These are phyloP conservation scores for Enteromius thamalakanensis DNA, from an alignment of 2,797 vertebrate genomes.

Conservation along the genomic window DNA sequence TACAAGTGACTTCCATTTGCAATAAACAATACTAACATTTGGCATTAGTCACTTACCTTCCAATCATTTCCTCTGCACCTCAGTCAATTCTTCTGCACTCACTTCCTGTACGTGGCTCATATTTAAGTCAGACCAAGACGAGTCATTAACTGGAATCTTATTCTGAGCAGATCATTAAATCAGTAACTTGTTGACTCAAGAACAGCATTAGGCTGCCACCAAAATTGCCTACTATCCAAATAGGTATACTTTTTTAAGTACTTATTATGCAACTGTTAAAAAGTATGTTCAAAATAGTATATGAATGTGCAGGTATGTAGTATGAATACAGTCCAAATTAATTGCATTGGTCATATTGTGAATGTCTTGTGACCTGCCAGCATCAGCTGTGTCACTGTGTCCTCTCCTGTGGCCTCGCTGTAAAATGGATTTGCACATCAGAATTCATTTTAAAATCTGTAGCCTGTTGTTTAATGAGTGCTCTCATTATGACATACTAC, in stretches of 20 bases:
- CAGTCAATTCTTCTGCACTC: background rate
- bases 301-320: background rate
- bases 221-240: background rate
- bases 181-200: background rate
- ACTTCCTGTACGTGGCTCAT: background rate
- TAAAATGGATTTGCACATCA: background rate
- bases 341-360: background rate
- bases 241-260: background rate
- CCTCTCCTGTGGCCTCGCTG: background rate
- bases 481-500: background rate
- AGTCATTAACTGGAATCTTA: background rate
- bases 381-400: background rate
- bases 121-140: background rate
- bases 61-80: background rate
- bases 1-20: background rate
- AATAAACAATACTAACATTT: background rate
- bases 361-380: background rate
- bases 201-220: background rate
- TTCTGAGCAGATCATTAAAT: background rate
- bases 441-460: no score
- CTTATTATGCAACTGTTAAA: background rate
- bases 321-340: background rate
- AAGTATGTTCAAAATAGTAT: background rate
- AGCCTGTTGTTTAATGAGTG: background rate
- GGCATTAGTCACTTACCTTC: background rate